Conservation (phyloP, 2,797 vertebrate species). For the Lophius americanus region DNA sequence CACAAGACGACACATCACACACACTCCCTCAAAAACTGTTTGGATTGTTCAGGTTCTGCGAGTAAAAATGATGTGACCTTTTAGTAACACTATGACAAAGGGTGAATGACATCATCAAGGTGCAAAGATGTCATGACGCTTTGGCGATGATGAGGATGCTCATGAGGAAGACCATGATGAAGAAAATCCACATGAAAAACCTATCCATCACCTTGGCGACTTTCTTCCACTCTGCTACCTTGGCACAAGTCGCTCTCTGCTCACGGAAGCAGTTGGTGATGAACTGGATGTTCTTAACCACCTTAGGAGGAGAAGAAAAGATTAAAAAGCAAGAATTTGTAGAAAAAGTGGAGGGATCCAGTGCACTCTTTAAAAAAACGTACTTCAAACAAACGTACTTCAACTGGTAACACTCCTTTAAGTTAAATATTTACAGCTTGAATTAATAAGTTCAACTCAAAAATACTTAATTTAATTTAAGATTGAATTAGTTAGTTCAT, state of each 20-base stretch:
- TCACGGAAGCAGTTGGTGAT: conserved; percentile 93
- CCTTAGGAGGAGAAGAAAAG: conserved; percentile 33
- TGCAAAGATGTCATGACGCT: conserved; percentile 80
- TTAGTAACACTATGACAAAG: conserved; percentile 7
- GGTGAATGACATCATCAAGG: neutral
- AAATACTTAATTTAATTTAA: no score
- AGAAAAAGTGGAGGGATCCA: conserved; percentile 11
- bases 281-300: conserved; percentile 92
- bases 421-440: no score
- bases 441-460: no score
- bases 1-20: conserved; percentile 16
- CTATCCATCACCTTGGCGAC: conserved; percentile 98
- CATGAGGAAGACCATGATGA: conserved; percentile 98
- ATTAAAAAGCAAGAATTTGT: neutral
- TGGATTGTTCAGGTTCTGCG: conserved; percentile 12
- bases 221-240: conserved; percentile 96
- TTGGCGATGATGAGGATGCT: conserved; percentile 93
- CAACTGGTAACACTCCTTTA: no score
- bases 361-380: no score
- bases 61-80: conserved; percentile 20
- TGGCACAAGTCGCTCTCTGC: conserved; percentile 89
- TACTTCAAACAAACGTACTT: no score
- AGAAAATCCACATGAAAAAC: conserved; percentile 99
- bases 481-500: no score
- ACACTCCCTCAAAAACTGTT: conserved; percentile 17